These are phyloP conservation scores for Phaetusa simplex DNA, from an alignment of 2,113 vertebrate species.

Conservation along the genomic window DNA sequence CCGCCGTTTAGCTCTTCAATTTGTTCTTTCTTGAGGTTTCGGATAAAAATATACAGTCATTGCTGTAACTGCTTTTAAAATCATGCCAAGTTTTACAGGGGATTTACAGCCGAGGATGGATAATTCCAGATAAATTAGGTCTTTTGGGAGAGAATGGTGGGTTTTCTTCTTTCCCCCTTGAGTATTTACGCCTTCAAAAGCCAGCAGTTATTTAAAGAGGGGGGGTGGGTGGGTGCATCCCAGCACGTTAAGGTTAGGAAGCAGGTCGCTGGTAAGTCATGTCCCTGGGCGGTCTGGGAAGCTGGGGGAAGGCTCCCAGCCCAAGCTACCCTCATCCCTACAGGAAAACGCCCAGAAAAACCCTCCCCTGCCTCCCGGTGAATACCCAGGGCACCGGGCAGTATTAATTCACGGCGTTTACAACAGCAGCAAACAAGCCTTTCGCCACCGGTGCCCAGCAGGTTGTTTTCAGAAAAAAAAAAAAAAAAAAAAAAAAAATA, in stretches of 20 bases:
- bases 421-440: neutral
- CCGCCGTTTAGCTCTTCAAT: neutral
- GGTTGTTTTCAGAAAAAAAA: neutral
- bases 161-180: neutral
- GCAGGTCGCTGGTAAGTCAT: neutral
- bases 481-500: neutral
- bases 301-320: neutral
- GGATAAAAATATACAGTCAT: constrained; percentile 30
- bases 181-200: constrained; percentile 18
- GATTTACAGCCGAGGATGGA: constrained; percentile 40
- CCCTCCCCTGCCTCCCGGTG: accelerated
- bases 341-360: neutral
- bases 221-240: neutral
- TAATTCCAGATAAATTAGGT: constrained; percentile 50
- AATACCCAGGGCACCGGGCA: neutral
- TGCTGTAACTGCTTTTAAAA: constrained; percentile 19
- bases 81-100: constrained; percentile 29
- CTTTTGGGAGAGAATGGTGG: neutral
- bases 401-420: neutral
- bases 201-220: neutral
- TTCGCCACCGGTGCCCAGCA: neutral
- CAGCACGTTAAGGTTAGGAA: neutral
- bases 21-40: neutral
- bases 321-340: neutral
- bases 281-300: neutral